Base-by-base conservation (phyloP, 2,888 invertebrate genomes). In the Lycaena phlaeas region DNA sequence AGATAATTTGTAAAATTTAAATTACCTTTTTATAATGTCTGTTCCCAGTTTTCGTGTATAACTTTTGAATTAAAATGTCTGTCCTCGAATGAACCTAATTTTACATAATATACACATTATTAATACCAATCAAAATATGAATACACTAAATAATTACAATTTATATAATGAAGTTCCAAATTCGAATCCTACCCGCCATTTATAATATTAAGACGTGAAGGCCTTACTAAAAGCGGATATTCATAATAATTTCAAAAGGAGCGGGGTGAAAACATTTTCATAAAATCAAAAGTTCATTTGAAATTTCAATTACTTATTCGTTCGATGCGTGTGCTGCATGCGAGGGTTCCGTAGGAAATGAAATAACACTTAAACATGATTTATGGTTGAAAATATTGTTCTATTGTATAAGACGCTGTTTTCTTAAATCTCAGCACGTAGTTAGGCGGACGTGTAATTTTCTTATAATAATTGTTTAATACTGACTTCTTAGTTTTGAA, bases 291-390 rank as follows among this genome's bases (percentile, higher is more conserved):
- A 84, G 78, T 82, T 81, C 70, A 68, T 76, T 78, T 75, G 70
- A 70, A 72, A 79, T 79, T 82, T 82, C 82, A 84, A 84, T 84
- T 84, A 82, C 75, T 79, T 77, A 75, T 74, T 79, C 77, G 77
- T 70, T 66, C 73, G 71, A 79, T 72, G 79, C 79, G 75, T 79
- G 78, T 73, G 72, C 74, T 68, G 71, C 68, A 68, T 68, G 63
- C 65, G 64, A 61, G 70, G 65, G 63, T 61, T 56, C 65, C 53
- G 52, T 60, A 77, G 84, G 84, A 84, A 84, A 84, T 84, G 82
- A 82, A 84, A 84, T 73, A 79, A 78, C 71, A 78, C 79, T 82
- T 84, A 77, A 76, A 76, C 61, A 53, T 82, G 84, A 84, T 84
- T 84, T 84, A 84, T 71, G 67, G 52, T 57, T 55, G 67, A 74